Percentiles rank a stretch among this genome's conserved stretches.
phyloP scores from a whole-genome alignment of 2,113 vertebrate genomes.

The Nansenia antarctica region DNA sequence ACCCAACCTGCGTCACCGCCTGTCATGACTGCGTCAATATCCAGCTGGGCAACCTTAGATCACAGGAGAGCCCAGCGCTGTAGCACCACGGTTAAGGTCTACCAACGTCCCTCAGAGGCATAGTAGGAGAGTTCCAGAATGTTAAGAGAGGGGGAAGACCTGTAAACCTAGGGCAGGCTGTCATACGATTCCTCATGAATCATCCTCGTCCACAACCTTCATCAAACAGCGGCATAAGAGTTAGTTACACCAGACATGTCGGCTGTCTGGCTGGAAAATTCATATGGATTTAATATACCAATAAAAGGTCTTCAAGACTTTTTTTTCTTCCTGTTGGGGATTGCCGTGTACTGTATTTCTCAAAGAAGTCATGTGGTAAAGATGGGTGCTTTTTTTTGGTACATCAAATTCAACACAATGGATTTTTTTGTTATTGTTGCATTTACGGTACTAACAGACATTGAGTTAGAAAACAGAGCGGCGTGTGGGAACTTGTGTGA shows the following conservation, averaged over 20 bases:
- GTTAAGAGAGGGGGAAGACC: constrained; percentile 27
- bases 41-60: constrained; percentile 65
- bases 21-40: constrained; percentile 59
- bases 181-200: constrained; percentile 61
- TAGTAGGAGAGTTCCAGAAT: background rate
- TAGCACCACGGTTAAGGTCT: background rate
- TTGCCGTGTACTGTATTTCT: too few relatives aligned
- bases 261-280: background rate
- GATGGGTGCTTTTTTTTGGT: too few relatives aligned
- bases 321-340: too few relatives aligned
- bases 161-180: constrained; percentile 50
- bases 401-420: too few relatives aligned
- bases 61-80: constrained; percentile 36
- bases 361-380: too few relatives aligned
- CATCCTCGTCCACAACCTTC: constrained; percentile 34
- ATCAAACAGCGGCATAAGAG: constrained; percentile 41
- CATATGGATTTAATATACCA: background rate
- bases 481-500: too few relatives aligned
- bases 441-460: too few relatives aligned
- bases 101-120: background rate
- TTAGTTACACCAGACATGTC: constrained; percentile 35
- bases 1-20: constrained; percentile 66
- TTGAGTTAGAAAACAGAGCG: too few relatives aligned
- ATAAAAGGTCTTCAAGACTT: too few relatives aligned
- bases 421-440: too few relatives aligned